Base-by-base conservation (phyloP, 1,140 invertebrate genomes). In the Zaprionus kolodkinae region DNA sequence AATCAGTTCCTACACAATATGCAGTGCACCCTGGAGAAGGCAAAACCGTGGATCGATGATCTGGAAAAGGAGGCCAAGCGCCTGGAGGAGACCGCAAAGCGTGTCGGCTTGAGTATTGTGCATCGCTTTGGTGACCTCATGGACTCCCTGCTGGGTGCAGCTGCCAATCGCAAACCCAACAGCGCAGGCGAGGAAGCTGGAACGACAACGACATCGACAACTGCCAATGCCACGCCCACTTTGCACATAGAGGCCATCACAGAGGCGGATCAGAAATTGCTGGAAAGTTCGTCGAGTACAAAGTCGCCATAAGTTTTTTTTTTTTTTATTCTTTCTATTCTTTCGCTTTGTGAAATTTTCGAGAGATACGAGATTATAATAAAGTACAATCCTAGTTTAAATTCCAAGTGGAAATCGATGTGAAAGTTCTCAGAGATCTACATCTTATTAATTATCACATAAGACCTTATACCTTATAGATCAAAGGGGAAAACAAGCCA, bases 21-120 rank as follows among this genome's bases (percentile, higher is more conserved):
- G 30, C 87, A 91, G 52, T 88, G 85, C 36, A 87, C 87, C 0
- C 21, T 91, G 72, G 87, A 91, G 71, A 87, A 87, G 69, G 87
- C 87, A 6, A 86, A 91, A 52, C 87, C 87, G 43, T 91, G 87
- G 87, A 80, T 91, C n/a, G 82, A 82, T 15, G 77, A 91, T 35
- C 60, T 91, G 4, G 87, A 91, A 55, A 91, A 83, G 65, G 87
- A 91, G 65, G 87, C 83, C 5, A 91, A 91, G 40, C 73, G 79
- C 0, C 45, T 91, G 12, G 87, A 91, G 63, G 82, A 87, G 62
- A 84, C 73, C 9, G 87, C 80, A 0, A 78, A 82, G 17, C 67
- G 67, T 27, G 21, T 91, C 15, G 67, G 82, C 45, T 3, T 83
- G n/a, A 68, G 78, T 38, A 68, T 80, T 59, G 59, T 81, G 43